Evolutionary conservation across 1,140 invertebrate genomes (phyloP), one percentile per base, ranked within the genome.

Genomic region (Elymnias hypermnestra): DNA sequence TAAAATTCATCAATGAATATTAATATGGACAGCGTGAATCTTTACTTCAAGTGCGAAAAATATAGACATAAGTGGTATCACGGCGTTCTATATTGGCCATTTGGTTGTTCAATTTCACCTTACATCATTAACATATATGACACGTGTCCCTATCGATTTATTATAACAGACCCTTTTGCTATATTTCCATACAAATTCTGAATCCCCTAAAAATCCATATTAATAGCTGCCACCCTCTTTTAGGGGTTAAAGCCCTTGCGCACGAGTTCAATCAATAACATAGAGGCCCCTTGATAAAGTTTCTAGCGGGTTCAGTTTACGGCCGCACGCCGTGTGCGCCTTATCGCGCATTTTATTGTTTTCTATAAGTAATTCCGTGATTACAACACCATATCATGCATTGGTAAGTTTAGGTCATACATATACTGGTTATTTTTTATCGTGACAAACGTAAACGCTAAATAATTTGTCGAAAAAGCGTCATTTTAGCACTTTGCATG

Each of bases 291-390:
- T 21, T 21, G 5, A 7, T 2, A 35, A 3, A 39, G 14, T 40
- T 40, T 14, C 17, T 29, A 29, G 2, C 39, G 28, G 12, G 28
- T 53, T 53, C 58, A 63, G 58, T 64, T 33, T 44, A 54, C 55
- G 36, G 31, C 37, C 43, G 63, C 47, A 31, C 66, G 63, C 60
- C 46, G 45, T 40, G 54, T 48, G 49, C 53, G 64, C 46, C 64
- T 82, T 84, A 82, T 82, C 77, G 74, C 59, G n/a, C 22, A 21
- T 48, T 83, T 84, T 82, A 82, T 82, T 71, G 74, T 73, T 76
- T 72, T 72, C 44, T 48, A 63, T 75, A 81, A 83, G 67, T 82
- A 79, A 82, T 76, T 73, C 58, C 52, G 50, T 58, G 66, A 72
- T 83, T 81, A 67, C 58, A 67, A 58, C 52, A 53, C 14, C 58